These are phyloP conservation scores for Enteromius viviparus DNA, from an alignment of 2,797 vertebrate genomes.

Conservation along the genomic window DNA sequence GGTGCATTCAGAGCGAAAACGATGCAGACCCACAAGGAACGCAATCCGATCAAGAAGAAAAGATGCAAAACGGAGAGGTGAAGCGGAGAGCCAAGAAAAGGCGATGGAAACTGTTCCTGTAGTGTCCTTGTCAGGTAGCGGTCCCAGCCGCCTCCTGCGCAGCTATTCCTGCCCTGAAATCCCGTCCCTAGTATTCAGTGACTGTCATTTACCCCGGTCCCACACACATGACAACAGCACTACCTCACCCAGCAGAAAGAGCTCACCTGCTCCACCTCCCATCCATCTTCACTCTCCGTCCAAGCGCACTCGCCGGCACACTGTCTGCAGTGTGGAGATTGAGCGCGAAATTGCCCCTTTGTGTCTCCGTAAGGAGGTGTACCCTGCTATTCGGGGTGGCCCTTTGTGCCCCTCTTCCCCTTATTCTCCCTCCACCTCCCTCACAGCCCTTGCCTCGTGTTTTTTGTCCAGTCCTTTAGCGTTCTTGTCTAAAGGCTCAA, in stretches of 20 bases:
- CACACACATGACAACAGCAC: conserved; percentile 56
- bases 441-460: conserved; percentile 72
- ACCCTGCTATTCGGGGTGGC: conserved; percentile 73
- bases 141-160: conserved; percentile 72
- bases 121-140: conserved; percentile 16
- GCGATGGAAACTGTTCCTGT: conserved; percentile 28
- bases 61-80: neutral
- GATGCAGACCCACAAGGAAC: neutral
- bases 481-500: conserved; percentile 75
- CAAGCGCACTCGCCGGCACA: conserved; percentile 81
- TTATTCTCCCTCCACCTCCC: conserved; percentile 67
- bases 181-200: conserved; percentile 60
- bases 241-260: conserved; percentile 50
- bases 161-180: conserved; percentile 88
- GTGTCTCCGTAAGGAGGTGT: conserved; percentile 90
- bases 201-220: conserved; percentile 48
- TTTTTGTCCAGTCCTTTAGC: conserved; percentile 81
- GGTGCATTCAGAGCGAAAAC: conserved; percentile 18
- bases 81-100: conserved; percentile 47
- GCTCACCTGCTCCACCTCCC: conserved; percentile 42
- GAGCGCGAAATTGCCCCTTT: conserved; percentile 80
- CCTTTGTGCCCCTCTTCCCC: conserved; percentile 55
- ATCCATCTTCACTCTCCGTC: conserved; percentile 49
- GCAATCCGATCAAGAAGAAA: conserved; percentile 11
- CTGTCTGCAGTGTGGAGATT: conserved; percentile 84